Evolutionary conservation across 2,113 vertebrate genomes (phyloP).

Genomic region (Heliornis fulica): DNA sequence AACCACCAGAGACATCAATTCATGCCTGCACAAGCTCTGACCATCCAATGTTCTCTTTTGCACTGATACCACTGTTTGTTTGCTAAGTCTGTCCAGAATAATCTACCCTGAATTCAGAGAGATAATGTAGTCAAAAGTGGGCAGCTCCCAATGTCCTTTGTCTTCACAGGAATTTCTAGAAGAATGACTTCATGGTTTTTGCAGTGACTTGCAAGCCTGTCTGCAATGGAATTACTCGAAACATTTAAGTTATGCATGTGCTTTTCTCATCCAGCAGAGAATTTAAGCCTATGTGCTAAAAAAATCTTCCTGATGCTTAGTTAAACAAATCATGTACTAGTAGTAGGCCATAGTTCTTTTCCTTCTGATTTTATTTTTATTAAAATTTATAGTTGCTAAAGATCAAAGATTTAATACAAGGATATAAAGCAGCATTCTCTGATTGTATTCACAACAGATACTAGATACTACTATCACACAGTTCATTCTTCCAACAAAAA

Average conservation of each 20-base stretch:
- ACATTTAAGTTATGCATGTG: background rate
- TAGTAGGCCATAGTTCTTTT: background rate
- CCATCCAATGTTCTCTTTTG: background rate
- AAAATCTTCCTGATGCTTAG: background rate
- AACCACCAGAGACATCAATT: background rate
- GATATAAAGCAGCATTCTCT: background rate
- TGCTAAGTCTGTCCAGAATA: background rate
- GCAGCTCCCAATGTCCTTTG: background rate
- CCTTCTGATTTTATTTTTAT: slow-evolving; percentile 20
- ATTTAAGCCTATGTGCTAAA: background rate
- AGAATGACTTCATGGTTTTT: background rate
- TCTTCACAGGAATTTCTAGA: background rate
- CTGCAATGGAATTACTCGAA: background rate
- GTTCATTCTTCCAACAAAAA: background rate
- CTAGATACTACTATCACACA: background rate
- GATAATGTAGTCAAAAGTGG: background rate
- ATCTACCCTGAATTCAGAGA: background rate
- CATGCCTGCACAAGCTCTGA: background rate
- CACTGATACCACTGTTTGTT: background rate
- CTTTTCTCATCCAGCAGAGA: background rate
- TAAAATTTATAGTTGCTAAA: slow-evolving; percentile 2
- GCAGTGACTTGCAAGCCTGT: background rate
- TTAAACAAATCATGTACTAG: background rate
- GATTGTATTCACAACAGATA: background rate
- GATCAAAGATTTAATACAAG: background rate